These are phyloP conservation scores for Tyto alba DNA, from an alignment of 2,113 vertebrate genomes.

Conservation along the genomic window DNA sequence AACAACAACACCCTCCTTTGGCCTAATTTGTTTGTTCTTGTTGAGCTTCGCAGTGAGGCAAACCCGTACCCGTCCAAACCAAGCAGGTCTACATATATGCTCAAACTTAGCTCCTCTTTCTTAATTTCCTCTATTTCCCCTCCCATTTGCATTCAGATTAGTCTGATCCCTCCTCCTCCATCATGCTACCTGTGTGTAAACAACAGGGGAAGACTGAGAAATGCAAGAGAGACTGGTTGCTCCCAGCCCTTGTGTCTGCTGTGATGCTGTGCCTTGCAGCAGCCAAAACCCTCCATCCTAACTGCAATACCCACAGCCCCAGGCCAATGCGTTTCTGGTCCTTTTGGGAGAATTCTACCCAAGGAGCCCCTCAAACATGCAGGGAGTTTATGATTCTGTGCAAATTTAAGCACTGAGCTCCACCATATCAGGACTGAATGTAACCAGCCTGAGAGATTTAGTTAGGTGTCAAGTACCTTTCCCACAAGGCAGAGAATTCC, in stretches of 20 bases:
- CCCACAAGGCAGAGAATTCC: background rate
- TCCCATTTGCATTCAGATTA: background rate
- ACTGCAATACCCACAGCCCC: background rate
- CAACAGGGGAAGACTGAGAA: background rate
- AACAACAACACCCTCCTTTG: background rate
- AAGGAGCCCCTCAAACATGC: accelerated
- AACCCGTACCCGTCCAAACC: background rate
- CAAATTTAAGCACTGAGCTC: background rate
- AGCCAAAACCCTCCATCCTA: background rate
- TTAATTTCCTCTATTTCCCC: background rate
- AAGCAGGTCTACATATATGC: background rate
- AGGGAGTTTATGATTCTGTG: background rate
- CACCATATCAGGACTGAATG: background rate
- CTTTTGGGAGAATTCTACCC: background rate
- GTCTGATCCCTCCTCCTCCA: background rate
- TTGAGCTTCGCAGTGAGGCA: background rate
- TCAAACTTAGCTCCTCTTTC: background rate
- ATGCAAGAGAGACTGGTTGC: background rate
- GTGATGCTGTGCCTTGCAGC: background rate
- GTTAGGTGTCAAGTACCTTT: background rate
- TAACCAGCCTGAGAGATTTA: background rate
- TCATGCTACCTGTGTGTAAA: background rate
- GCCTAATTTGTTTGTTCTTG: constrained; percentile 12
- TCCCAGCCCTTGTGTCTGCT: background rate
- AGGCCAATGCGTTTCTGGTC: background rate